Evolutionary conservation across 2,797 vertebrate species (phyloP).

Genomic region (Lagorchestes hirsutus): DNA sequence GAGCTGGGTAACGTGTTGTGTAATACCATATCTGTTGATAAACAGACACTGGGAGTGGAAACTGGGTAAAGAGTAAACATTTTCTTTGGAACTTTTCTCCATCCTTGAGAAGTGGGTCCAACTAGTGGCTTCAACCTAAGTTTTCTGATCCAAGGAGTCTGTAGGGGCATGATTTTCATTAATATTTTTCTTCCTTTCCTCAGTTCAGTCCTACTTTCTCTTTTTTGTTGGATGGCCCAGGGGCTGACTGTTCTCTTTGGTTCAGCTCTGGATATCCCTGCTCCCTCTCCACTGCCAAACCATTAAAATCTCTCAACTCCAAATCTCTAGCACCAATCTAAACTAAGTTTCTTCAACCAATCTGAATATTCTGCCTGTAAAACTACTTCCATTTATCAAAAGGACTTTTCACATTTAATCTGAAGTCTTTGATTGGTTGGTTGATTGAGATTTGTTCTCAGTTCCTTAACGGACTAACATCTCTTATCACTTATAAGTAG

Average conservation of each 20-base stretch:
- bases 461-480: neutral
- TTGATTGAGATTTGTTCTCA: no score
- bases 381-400: neutral
- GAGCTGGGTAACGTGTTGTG: neutral
- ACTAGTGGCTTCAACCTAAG: neutral
- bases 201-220: neutral
- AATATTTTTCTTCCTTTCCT: neutral
- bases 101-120: neutral
- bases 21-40: neutral
- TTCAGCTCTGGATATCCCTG: neutral
- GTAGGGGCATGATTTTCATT: neutral
- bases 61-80: neutral
- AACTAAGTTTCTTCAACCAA: neutral
- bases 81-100: neutral
- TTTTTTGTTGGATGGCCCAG: neutral
- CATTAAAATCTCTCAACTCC: neutral
- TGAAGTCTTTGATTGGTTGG: neutral
- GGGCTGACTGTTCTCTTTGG: neutral
- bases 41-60: neutral
- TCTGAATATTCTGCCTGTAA: neutral
- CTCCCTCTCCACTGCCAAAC: neutral
- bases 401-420: neutral
- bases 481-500: neutral
- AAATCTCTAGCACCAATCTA: neutral
- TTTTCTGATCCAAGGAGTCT: neutral